Percentiles rank a stretch among this genome's conserved stretches.
These are phyloP conservation scores for Tubiluchus corallicola DNA, from an alignment of 2,888 invertebrate genomes.

Conservation along the genomic window DNA sequence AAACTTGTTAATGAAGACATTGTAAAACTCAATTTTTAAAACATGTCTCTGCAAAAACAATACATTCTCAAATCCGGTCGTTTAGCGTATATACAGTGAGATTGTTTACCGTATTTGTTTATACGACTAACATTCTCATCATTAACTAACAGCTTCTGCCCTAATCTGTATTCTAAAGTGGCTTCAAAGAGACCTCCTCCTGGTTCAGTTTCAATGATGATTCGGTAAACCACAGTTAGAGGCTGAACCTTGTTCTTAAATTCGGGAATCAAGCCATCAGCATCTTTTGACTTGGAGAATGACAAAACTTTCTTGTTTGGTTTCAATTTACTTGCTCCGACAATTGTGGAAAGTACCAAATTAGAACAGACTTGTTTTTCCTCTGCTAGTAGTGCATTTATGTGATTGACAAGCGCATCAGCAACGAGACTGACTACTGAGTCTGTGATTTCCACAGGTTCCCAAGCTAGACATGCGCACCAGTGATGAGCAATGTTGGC, in stretches of 20 bases:
- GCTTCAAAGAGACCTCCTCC: slow-evolving; percentile 64
- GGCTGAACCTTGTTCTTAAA: slow-evolving; percentile 43
- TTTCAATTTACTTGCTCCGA: slow-evolving; percentile 48
- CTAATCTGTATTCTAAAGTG: slow-evolving; percentile 43
- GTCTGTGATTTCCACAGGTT: slow-evolving; percentile 36
- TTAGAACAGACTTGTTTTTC: slow-evolving; percentile 24
- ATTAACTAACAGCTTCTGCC: slow-evolving; percentile 40
- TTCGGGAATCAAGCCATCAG: slow-evolving; percentile 65
- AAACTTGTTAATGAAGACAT: no score
- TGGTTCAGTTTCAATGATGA: slow-evolving; percentile 53
- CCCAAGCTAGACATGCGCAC: slow-evolving; percentile 81
- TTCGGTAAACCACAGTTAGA: slow-evolving; percentile 48
- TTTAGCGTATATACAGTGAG: slow-evolving; percentile 51
- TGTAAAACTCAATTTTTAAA: not conserved
- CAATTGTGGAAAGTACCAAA: slow-evolving; percentile 37
- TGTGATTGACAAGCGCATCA: slow-evolving; percentile 22
- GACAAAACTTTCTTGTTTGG: slow-evolving; percentile 35
- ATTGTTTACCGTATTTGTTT: slow-evolving; percentile 62
- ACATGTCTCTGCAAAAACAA: slow-evolving; percentile 49
- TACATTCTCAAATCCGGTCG: slow-evolving; percentile 48
- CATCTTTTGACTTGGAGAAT: slow-evolving; percentile 41
- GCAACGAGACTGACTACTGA: slow-evolving; percentile 37
- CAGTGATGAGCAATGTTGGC: slow-evolving; percentile 86
- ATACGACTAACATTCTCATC: slow-evolving; percentile 52
- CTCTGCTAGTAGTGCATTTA: slow-evolving; percentile 27